Evolutionary conservation across 2,888 invertebrate species (phyloP), one percentile per base, ranked within the genome.

Genomic region (Thysanoteuthis rhombus): DNA sequence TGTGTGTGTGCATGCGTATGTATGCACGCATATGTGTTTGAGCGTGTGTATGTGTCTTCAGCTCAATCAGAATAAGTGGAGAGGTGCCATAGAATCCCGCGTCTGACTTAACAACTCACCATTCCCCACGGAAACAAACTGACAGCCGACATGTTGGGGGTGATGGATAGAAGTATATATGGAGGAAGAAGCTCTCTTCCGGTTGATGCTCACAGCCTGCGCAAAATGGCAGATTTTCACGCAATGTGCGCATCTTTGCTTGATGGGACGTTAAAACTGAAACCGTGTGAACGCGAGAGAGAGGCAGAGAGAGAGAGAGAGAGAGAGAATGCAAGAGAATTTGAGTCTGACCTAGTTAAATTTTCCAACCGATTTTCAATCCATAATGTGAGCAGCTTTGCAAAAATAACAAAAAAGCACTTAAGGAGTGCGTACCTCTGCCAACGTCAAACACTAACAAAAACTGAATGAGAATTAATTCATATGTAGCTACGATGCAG

Each of bases 1-100:
- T n/a, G 75, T 10, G 75, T 1, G 75, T 1, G 75, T 25, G 58
- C 8, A 28, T 25, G 58, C 8, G 58, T 25, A 6, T 58, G 25
- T 58, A 8, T 25, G n/a, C n/a, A n/a, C n/a, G n/a, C n/a, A n/a
- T 28, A 10, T 58, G 58, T 58, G 58, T 58, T 28, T 28, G 58
- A 5, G 58, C 32, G 58, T 58, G 75, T 75, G 75, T 75, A 36
- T 75, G n/a, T 36, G n/a, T 36, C n/a, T n/a, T 75, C 75, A 75
- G 75, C 75, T 75, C 75, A 75, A 75, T 75, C 75, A 75, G 75
- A 75, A n/a, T n/a, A 75, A 75, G 75, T 75, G 75, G 75, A 75
- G n/a, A 75, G 36, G 75, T 75, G 75, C 75, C 75, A 75, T 36
- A 12, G 75, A 75, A 75, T 75, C 75, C 75, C 36, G n/a, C 36